Evolutionary conservation across 2,888 invertebrate species (phyloP).

Genomic region (Agrochola macilenta): DNA sequence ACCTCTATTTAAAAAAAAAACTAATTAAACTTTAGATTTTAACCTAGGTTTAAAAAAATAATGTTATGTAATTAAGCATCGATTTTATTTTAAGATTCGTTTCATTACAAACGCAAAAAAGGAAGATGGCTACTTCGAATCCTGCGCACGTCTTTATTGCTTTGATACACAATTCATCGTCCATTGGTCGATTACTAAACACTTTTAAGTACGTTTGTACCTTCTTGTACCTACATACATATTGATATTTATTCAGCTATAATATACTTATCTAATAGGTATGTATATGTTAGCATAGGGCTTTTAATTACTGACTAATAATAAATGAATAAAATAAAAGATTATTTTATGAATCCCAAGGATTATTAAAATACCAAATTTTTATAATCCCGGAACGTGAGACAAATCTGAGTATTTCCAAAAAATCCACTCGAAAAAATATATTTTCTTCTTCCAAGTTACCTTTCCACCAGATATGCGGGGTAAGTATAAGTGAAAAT

Average conservation of each 20-base stretch:
- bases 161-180: conserved; percentile 46
- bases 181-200: conserved; percentile 58
- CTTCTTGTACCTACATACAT: conserved; percentile 4
- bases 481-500: conserved; percentile 43
- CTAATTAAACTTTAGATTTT: background rate
- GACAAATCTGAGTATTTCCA: background rate
- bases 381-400: background rate
- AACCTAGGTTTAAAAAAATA: background rate
- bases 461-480: background rate
- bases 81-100: conserved; percentile 14
- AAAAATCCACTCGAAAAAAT: background rate
- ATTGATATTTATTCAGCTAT: background rate
- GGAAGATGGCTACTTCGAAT: conserved; percentile 33
- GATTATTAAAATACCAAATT: background rate
- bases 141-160: conserved; percentile 54
- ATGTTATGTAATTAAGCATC: background rate
- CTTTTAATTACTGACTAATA: background rate
- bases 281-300: background rate
- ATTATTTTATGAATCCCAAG: background rate
- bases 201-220: conserved; percentile 11
- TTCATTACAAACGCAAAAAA: conserved; percentile 13
- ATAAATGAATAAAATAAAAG: background rate
- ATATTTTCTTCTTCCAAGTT: background rate
- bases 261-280: background rate
- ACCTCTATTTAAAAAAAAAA: background rate